Evolutionary conservation across 2,113 vertebrate species (phyloP).

Genomic region (Poecile atricapillus): DNA sequence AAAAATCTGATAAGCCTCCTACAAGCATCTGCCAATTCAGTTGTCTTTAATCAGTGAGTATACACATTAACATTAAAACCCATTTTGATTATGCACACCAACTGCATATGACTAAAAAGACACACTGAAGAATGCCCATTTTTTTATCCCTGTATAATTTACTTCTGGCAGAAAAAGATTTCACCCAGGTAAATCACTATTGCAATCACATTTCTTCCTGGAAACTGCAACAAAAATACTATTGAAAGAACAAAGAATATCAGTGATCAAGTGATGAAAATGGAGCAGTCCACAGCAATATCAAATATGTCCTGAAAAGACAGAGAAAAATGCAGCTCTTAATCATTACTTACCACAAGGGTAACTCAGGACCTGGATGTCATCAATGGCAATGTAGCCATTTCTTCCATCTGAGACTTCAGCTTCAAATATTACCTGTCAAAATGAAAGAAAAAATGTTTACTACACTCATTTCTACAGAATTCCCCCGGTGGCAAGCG

Average conservation of each 20-base stretch:
- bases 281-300: slow-evolving; percentile 60
- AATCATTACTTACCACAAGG: slow-evolving; percentile 94
- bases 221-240: slow-evolving; percentile 25
- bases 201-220: background rate
- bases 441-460: slow-evolving; percentile 67
- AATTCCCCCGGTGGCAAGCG: background rate
- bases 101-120: background rate
- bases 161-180: background rate
- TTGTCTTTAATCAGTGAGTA: background rate
- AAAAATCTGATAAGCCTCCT: background rate
- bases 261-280: slow-evolving; percentile 65
- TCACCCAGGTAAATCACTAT: slow-evolving; percentile 2
- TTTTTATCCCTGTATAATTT: background rate
- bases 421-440: slow-evolving; percentile 98
- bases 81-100: background rate
- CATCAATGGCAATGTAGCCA: slow-evolving; percentile 96
- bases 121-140: background rate
- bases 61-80: background rate
- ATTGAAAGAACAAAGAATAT: slow-evolving; percentile 55
- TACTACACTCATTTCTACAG: slow-evolving; percentile 45
- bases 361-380: slow-evolving; percentile 98
- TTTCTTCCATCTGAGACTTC: slow-evolving; percentile 90
- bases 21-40: background rate
- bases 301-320: slow-evolving; percentile 57
- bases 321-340: slow-evolving; percentile 75